A percentile compares a stretch with the other conserved stretches of the same genome.
Conservation (phyloP, 1,140 invertebrate genomes). For the Trichonephila clavipes region DNA sequence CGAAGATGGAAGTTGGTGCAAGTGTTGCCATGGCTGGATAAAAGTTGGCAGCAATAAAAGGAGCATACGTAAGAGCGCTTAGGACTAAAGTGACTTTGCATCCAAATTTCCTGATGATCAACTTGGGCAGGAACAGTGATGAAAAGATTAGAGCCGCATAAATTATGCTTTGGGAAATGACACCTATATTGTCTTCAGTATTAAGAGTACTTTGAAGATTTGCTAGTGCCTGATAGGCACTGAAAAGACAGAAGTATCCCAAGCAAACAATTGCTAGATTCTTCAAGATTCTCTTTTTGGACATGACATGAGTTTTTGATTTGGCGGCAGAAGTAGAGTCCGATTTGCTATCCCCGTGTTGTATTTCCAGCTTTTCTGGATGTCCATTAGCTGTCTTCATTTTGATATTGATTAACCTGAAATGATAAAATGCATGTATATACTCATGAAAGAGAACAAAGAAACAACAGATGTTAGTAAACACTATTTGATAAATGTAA, state of each 20-base stretch:
- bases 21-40: slow-evolving; percentile 93
- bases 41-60: slow-evolving; percentile 96
- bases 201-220: slow-evolving; percentile 86
- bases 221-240: slow-evolving; percentile 93
- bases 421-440: background rate
- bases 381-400: background rate
- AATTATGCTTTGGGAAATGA: slow-evolving; percentile 90
- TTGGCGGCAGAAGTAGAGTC: background rate
- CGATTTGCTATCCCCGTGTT: background rate
- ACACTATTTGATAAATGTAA: too few relatives aligned
- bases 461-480: too few relatives aligned
- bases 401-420: background rate
- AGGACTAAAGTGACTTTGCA: slow-evolving; percentile 97
- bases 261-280: slow-evolving; percentile 92
- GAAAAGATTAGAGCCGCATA: slow-evolving; percentile 94
- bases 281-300: slow-evolving; percentile 91
- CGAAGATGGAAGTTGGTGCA: slow-evolving; percentile 93
- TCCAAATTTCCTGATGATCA: slow-evolving; percentile 92
- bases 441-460: too few relatives aligned
- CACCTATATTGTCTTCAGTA: slow-evolving; percentile 84
- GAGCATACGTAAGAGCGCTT: slow-evolving; percentile 94
- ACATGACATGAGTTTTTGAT: background rate
- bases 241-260: slow-evolving; percentile 96
- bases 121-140: slow-evolving; percentile 95
- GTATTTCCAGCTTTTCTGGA: background rate